phyloP scores from a whole-genome alignment of 1,140 invertebrate genomes.

The Drosophila sturtevanti region DNA sequence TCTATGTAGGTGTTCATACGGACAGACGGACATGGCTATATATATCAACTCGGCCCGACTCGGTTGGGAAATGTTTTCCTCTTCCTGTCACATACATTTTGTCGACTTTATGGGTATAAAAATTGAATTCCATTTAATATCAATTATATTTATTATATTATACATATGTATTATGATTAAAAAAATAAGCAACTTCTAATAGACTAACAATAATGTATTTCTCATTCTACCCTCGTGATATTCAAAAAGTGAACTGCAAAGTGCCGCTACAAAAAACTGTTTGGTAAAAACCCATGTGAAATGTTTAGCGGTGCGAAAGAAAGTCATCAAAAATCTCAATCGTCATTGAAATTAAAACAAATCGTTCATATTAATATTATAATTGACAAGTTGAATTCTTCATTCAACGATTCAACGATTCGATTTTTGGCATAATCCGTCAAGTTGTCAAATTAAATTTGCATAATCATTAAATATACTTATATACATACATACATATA shows the following conservation, averaged over 20 bases:
- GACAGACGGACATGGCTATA: too few species aligned
- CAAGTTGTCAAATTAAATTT: conserved; percentile 67
- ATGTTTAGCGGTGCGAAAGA: conserved; percentile 44
- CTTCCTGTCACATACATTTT: too few species aligned
- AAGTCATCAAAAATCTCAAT: conserved; percentile 46
- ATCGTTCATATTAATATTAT: conserved; percentile 42
- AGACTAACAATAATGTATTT: too few species aligned
- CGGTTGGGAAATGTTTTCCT: too few species aligned
- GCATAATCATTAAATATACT: conserved; percentile 27
- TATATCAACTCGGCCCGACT: too few species aligned
- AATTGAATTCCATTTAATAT: too few species aligned
- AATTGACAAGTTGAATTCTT: conserved; percentile 29
- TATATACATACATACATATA: too few species aligned
- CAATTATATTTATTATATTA: too few species aligned
- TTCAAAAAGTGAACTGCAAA: conserved; percentile 16
- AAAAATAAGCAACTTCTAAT: too few species aligned
- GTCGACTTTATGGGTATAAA: too few species aligned
- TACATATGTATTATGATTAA: too few species aligned
- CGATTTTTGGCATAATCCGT: conserved; percentile 39
- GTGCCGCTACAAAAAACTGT: conserved; percentile 21
- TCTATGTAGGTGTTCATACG: too few species aligned
- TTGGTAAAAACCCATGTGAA: conserved; percentile 57
- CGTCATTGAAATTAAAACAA: conserved; percentile 47
- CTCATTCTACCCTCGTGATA: not conserved
- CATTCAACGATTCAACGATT: conserved; percentile 11